phyloP scores from a whole-genome alignment of 2,888 invertebrate genomes.

The Lycocerus yunnanus region DNA sequence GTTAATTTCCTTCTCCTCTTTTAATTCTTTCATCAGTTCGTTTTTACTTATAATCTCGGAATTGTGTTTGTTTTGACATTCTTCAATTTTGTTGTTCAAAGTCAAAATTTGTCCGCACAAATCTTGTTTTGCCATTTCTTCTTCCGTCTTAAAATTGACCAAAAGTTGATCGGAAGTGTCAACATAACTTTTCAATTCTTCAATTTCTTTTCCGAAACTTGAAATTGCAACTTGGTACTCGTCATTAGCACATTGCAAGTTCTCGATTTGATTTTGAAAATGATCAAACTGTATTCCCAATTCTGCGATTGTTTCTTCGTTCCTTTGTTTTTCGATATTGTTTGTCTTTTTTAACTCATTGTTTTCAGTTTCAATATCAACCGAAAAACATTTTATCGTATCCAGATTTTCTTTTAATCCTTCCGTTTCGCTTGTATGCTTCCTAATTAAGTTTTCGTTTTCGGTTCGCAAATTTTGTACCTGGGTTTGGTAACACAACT shows the following conservation, averaged over 20 bases:
- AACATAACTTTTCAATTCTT: background rate
- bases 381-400: background rate
- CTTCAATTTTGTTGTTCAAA: background rate
- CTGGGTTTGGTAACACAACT: background rate
- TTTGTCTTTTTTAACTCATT: background rate
- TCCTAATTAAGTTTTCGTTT: background rate
- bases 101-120: background rate
- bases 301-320: background rate
- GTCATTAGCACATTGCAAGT: background rate
- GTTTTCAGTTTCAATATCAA: background rate
- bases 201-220: background rate
- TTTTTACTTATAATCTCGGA: background rate
- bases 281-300: background rate
- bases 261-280: background rate
- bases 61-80: background rate
- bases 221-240: background rate
- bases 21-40: background rate
- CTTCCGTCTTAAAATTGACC: background rate
- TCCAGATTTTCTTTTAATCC: background rate
- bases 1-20: background rate
- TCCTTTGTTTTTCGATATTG: background rate
- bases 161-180: background rate
- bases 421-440: background rate
- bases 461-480: background rate
- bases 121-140: constrained; percentile 1